phyloP scores from a whole-genome alignment of 2,888 invertebrate species.

The Lingula anatina region DNA sequence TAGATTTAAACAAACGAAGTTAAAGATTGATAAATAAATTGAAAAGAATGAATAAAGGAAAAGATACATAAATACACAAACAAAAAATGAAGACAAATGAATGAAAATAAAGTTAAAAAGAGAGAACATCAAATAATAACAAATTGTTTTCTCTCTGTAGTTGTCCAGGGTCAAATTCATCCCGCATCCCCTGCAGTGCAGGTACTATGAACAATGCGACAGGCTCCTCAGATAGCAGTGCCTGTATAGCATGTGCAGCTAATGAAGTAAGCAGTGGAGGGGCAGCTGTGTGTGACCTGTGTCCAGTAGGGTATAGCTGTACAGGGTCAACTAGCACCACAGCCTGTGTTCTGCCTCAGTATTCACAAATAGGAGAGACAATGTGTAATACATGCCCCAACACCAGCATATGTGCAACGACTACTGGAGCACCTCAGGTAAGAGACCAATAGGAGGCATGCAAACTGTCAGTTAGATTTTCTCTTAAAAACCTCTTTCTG shows the following conservation, averaged over 20 bases:
- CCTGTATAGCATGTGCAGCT: conserved; percentile 19
- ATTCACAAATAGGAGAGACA: conserved; percentile 26
- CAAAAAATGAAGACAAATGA: too few species aligned
- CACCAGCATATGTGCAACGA: conserved; percentile 26
- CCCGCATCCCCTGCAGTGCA: conserved; percentile 17
- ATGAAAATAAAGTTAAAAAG: too few species aligned
- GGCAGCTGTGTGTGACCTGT: conserved; percentile 24
- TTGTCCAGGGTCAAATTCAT: conserved; percentile 17
- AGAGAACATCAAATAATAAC: too few species aligned
- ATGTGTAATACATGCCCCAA: conserved; percentile 33
- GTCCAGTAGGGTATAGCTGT: conserved; percentile 37
- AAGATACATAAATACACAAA: too few species aligned
- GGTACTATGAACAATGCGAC: conserved; percentile 21
- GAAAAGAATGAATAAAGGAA: too few species aligned
- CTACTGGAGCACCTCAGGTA: conserved; percentile 3
- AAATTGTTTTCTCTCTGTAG: conserved; percentile 19
- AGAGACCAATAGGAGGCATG: not conserved
- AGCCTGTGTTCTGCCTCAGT: conserved; percentile 24
- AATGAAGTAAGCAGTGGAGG: conserved; percentile 21
- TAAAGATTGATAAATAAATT: too few species aligned
- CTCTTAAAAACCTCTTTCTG: not conserved
- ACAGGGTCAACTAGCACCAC: conserved; percentile 11
- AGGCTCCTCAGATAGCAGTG: conserved; percentile 8
- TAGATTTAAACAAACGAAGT: too few species aligned
- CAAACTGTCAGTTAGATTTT: conserved; percentile 16